Evolutionary conservation across 2,888 invertebrate species (phyloP).

Genomic region (Micoletzkya japonica): DNA sequence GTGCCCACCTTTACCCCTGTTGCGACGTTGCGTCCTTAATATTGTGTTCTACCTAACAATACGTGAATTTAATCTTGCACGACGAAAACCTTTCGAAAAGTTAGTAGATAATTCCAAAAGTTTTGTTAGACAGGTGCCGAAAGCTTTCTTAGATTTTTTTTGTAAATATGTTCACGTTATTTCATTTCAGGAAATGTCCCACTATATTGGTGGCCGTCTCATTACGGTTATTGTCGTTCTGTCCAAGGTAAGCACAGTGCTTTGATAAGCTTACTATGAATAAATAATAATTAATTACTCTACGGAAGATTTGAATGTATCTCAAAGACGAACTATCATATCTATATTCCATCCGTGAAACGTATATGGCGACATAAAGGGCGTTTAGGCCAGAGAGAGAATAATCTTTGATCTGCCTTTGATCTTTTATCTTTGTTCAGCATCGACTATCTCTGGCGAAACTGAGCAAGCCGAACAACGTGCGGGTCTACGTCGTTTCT

Average conservation of each 20-base stretch:
- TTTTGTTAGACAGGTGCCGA: too few relatives aligned
- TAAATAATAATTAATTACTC: too few relatives aligned
- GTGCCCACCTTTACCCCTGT: too few relatives aligned
- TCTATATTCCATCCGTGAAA: background rate
- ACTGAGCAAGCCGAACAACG: slow-evolving; percentile 38
- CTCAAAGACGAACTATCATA: background rate
- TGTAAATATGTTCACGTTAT: background rate
- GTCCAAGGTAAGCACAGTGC: slow-evolving; percentile 1
- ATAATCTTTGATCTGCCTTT: background rate
- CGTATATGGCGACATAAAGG: background rate
- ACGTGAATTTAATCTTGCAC: too few relatives aligned
- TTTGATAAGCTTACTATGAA: too few relatives aligned
- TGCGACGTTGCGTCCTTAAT: too few relatives aligned
- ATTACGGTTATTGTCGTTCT: slow-evolving; percentile 21
- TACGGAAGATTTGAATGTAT: background rate
- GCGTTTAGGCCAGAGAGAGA: too few relatives aligned
- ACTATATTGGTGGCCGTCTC: background rate
- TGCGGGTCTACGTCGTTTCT: slow-evolving; percentile 48
- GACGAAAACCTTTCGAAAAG: too few relatives aligned
- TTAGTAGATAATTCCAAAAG: too few relatives aligned
- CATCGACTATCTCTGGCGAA: slow-evolving; percentile 46
- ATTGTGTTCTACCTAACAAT: too few relatives aligned
- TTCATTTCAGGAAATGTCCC: slow-evolving; percentile 12
- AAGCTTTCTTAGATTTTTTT: too few relatives aligned
- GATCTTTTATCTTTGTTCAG: slow-evolving; percentile 23